A percentile compares a stretch with the other conserved stretches of the same genome.
phyloP scores from a whole-genome alignment of 2,113 vertebrate species.

The Zosterops hypoxanthus region DNA sequence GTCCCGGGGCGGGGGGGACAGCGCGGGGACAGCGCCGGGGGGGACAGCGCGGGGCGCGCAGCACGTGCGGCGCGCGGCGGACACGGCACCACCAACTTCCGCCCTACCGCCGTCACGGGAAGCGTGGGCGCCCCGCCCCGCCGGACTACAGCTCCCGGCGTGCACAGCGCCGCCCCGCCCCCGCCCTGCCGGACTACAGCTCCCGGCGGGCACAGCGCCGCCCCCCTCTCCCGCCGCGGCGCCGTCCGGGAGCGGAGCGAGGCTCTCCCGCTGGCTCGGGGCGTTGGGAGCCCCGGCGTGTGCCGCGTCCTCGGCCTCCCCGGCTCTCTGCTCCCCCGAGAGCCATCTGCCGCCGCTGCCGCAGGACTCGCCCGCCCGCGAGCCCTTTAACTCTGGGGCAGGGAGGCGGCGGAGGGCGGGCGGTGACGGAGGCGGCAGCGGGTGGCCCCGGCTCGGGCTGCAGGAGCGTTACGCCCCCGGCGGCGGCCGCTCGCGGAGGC shows the following conservation, averaged over 20 bases:
- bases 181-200: not conserved
- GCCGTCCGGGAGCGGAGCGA: not conserved
- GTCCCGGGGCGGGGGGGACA: not conserved
- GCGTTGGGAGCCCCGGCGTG: accelerated
- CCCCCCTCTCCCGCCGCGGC: too few species aligned
- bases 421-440: not conserved
- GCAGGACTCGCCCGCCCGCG: not conserved
- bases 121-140: not conserved
- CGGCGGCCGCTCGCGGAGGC: not conserved
- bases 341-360: not conserved
- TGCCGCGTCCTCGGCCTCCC: accelerated
- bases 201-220: not conserved
- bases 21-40: not conserved
- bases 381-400: not conserved
- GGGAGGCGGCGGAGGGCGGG: not conserved
- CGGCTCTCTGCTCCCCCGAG: accelerated
- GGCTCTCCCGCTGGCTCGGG: accelerated
- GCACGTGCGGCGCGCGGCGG: constrained; percentile 3
- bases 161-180: not conserved
- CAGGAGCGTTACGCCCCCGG: not conserved
- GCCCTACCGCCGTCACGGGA: not conserved
- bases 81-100: not conserved
- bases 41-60: not conserved
- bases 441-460: not conserved
- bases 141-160: too few species aligned